Conservation (phyloP, 2,888 invertebrate genomes). For the Galeopsomyia nigrocyanea region DNA sequence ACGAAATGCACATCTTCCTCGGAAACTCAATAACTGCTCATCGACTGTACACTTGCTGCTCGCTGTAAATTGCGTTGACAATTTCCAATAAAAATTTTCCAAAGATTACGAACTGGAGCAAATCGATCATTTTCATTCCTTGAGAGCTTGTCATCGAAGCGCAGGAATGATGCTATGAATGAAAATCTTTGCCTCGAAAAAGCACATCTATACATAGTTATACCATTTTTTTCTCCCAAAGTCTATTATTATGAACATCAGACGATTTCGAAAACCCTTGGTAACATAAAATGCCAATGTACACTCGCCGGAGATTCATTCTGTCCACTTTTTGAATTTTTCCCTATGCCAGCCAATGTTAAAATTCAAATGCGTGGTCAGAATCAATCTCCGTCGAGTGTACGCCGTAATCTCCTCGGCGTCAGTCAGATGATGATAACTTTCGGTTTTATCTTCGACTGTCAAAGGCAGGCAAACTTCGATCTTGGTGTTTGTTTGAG, state of each 20-base stretch:
- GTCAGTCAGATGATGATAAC: slow-evolving; percentile 46
- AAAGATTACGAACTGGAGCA: slow-evolving; percentile 22
- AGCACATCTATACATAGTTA: slow-evolving; percentile 1
- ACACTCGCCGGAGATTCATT: too few species aligned
- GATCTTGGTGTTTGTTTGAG: slow-evolving; percentile 38
- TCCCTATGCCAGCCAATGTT: too few species aligned
- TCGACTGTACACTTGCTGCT: background rate
- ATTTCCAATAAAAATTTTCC: slow-evolving; percentile 29
- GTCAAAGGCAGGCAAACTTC: slow-evolving; percentile 28
- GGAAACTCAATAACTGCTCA: background rate
- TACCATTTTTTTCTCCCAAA: background rate
- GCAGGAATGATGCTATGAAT: slow-evolving; percentile 22
- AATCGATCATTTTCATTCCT: slow-evolving; percentile 14
- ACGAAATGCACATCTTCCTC: slow-evolving; percentile 7
- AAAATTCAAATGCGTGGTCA: too few species aligned
- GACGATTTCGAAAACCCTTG: background rate
- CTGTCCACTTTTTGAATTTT: too few species aligned
- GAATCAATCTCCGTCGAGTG: too few species aligned
- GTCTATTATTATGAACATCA: background rate
- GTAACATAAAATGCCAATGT: slow-evolving; percentile 4
- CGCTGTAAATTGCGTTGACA: slow-evolving; percentile 8
- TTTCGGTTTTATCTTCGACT: slow-evolving; percentile 24
- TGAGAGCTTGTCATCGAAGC: slow-evolving; percentile 28
- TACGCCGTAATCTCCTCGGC: slow-evolving; percentile 38
- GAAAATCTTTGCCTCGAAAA: slow-evolving; percentile 25